Evolutionary conservation across 2,888 invertebrate genomes (phyloP).

Genomic region (Sylvicola fuscatus): DNA sequence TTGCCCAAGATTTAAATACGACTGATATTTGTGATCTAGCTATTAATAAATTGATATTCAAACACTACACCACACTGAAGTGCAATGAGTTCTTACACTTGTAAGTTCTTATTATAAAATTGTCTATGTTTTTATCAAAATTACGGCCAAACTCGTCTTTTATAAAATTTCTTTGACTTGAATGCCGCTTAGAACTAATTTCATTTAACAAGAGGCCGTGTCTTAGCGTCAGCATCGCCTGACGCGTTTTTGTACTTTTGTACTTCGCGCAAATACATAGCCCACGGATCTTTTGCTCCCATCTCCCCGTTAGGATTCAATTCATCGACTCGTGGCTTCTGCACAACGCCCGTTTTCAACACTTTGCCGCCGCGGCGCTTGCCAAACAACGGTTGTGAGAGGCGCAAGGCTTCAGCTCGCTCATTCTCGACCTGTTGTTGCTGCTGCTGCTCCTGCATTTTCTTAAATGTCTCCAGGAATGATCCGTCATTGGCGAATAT

Average conservation of each 20-base stretch:
- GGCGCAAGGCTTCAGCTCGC: conserved; percentile 13
- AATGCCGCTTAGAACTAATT: conserved; percentile 10
- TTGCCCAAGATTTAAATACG: too few species aligned
- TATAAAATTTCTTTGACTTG: too few species aligned
- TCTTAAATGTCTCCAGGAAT: conserved; percentile 80
- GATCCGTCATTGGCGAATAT: conserved; percentile 58
- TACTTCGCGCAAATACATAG: conserved; percentile 83
- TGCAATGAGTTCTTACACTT: neutral
- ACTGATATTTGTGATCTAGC: too few species aligned
- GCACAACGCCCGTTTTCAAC: conserved; percentile 75
- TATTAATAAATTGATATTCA: too few species aligned
- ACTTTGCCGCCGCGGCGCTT: conserved; percentile 72
- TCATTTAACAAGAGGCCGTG: conserved; percentile 80
- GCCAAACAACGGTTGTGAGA: conserved; percentile 35
- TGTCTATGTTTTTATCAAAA: too few species aligned
- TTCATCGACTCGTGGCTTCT: conserved; percentile 50
- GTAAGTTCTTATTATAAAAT: too few species aligned
- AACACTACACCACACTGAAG: neutral
- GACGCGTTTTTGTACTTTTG: conserved; percentile 81
- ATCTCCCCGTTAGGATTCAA: conserved; percentile 27
- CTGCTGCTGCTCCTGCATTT: conserved; percentile 44
- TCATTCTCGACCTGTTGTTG: conserved; percentile 28
- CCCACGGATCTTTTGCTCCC: conserved; percentile 73
- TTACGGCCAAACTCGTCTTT: too few species aligned
- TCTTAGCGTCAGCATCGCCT: conserved; percentile 81